phyloP scores from a whole-genome alignment of 1,140 invertebrate species.

The Metaphire vulgaris region DNA sequence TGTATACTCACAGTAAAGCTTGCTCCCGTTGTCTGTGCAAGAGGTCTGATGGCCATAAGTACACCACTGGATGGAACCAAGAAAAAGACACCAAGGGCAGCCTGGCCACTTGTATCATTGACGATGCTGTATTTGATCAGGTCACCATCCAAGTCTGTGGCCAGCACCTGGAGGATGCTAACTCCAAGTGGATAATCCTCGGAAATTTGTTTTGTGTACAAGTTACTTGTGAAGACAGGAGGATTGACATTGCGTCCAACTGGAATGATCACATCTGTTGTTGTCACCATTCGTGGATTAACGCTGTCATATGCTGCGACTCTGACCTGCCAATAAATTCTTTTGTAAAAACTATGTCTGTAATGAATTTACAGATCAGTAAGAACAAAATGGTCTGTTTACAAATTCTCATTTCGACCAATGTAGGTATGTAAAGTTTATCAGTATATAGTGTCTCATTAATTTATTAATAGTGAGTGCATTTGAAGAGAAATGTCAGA shows the following conservation, averaged over 20 bases:
- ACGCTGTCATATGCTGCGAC: neutral
- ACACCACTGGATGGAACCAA: neutral
- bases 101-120: neutral
- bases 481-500: too few relatives aligned
- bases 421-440: too few relatives aligned
- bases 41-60: neutral
- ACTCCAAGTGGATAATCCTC: constrained; percentile 22
- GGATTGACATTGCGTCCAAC: constrained; percentile 15
- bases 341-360: neutral
- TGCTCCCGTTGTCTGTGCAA: neutral
- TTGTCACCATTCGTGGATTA: neutral
- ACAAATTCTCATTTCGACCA: neutral
- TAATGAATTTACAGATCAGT: neutral
- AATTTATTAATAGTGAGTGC: too few relatives aligned
- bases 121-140: neutral
- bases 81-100: neutral
- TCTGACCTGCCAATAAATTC: constrained; percentile 1
- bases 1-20: neutral
- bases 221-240: constrained; percentile 10
- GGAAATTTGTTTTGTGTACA: constrained; percentile 25
- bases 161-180: constrained; percentile 14
- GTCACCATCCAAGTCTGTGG: constrained; percentile 15
- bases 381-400: constrained; percentile 7
- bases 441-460: too few relatives aligned
- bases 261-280: constrained; percentile 7